These are phyloP conservation scores for Anhinga rufa DNA, from an alignment of 2,113 vertebrate genomes.

Conservation along the genomic window DNA sequence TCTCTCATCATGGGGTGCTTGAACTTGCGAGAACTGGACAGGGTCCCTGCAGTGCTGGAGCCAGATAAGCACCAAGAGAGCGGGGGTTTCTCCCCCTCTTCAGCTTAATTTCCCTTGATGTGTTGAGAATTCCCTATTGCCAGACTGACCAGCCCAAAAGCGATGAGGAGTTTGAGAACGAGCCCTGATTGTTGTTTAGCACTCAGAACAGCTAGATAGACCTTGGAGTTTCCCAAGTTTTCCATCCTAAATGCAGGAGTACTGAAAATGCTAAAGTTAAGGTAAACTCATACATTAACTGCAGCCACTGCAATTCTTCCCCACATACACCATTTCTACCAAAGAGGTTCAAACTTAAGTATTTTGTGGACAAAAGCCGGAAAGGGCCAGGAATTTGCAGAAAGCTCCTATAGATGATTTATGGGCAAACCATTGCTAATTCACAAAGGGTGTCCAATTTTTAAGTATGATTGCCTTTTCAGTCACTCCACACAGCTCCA, in stretches of 20 bases:
- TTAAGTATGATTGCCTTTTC: conserved; percentile 13
- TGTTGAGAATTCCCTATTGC: background rate
- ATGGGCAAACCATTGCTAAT: background rate
- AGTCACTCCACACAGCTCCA: background rate
- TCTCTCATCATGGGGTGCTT: background rate
- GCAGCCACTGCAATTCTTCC: background rate
- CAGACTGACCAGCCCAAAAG: background rate
- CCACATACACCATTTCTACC: background rate
- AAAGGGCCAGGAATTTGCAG: background rate
- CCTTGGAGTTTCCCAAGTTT: background rate
- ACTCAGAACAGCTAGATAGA: background rate
- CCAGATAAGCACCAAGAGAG: background rate
- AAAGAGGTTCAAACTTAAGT: background rate
- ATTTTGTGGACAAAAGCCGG: background rate
- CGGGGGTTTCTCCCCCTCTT: background rate
- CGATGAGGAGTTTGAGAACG: background rate
- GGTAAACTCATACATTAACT: background rate
- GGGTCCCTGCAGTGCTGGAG: background rate
- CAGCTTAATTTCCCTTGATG: background rate
- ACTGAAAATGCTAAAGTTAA: background rate
- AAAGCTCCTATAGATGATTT: background rate
- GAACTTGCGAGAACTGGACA: background rate
- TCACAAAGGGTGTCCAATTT: background rate
- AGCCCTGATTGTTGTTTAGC: background rate
- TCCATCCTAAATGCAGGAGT: background rate